phyloP scores from a whole-genome alignment of 2,888 invertebrate species.

The Eupithecia tripunctaria region DNA sequence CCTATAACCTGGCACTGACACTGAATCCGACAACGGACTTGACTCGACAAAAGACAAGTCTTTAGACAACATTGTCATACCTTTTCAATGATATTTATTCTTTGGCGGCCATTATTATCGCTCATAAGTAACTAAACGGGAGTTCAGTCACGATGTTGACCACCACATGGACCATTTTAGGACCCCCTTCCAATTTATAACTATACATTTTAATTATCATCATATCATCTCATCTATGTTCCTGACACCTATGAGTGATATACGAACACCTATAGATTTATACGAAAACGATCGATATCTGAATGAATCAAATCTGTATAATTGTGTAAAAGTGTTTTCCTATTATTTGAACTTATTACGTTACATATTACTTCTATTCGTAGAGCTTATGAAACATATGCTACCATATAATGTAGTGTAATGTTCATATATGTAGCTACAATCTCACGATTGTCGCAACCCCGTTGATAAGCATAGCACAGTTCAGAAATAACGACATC shows the following conservation, averaged over 20 bases:
- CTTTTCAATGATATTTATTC: neutral
- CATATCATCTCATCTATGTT: no score
- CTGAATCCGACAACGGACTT: neutral
- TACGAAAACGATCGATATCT: no score
- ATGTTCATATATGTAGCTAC: conserved; percentile 13
- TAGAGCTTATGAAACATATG: neutral
- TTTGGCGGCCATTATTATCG: neutral
- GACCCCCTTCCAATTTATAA: neutral
- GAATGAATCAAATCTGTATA: no score
- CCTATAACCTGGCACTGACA: neutral
- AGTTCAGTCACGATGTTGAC: neutral
- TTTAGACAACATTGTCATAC: neutral
- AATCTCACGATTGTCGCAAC: conserved; percentile 78
- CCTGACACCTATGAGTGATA: no score
- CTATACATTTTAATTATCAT: no score
- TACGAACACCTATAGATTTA: no score
- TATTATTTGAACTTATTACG: no score
- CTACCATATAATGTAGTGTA: no score
- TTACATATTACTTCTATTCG: neutral
- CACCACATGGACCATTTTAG: neutral
- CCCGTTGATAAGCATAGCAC: conserved; percentile 66
- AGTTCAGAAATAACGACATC: conserved; percentile 69
- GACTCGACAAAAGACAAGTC: neutral
- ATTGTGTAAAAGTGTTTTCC: no score
- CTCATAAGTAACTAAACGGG: neutral